A percentile compares a stretch with the other conserved stretches of the same genome.
Conservation (phyloP, 2,797 vertebrate genomes). For the Enteromius trimaculatus region DNA sequence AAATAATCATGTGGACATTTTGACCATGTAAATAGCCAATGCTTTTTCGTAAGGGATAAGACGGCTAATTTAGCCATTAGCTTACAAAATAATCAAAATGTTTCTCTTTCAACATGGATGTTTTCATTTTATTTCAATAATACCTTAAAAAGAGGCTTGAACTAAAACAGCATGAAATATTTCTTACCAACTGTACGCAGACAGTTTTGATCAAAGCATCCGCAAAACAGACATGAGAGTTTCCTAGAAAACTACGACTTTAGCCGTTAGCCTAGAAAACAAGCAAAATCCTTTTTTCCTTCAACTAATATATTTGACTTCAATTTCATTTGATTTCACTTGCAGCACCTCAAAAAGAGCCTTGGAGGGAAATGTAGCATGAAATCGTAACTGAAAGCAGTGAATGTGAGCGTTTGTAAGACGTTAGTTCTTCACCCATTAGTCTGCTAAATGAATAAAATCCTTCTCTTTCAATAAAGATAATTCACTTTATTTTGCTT, state of each 20-base stretch:
- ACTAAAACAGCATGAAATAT: neutral
- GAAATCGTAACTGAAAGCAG: neutral
- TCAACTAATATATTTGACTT: neutral
- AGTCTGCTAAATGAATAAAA: neutral
- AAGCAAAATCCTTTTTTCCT: neutral
- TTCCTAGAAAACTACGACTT: neutral
- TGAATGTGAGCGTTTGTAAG: neutral
- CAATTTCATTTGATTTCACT: neutral
- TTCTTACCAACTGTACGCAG: neutral
- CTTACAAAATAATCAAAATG: neutral
- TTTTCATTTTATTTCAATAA: neutral
- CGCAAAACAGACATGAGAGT: neutral
- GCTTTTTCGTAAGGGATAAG: neutral
- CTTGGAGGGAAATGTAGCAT: neutral
- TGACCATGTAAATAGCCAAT: neutral
- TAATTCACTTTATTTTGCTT: slow-evolving; percentile 1
- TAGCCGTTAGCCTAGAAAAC: neutral
- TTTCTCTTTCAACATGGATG: neutral
- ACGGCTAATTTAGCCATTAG: neutral
- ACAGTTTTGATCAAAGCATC: neutral
- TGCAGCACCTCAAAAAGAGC: neutral
- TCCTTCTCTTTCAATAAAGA: neutral
- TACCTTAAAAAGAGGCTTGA: neutral
- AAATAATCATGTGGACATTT: neutral
- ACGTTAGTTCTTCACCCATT: neutral